These are phyloP conservation scores for Acronicta psi DNA, from an alignment of 2,888 invertebrate species.

Conservation along the genomic window DNA sequence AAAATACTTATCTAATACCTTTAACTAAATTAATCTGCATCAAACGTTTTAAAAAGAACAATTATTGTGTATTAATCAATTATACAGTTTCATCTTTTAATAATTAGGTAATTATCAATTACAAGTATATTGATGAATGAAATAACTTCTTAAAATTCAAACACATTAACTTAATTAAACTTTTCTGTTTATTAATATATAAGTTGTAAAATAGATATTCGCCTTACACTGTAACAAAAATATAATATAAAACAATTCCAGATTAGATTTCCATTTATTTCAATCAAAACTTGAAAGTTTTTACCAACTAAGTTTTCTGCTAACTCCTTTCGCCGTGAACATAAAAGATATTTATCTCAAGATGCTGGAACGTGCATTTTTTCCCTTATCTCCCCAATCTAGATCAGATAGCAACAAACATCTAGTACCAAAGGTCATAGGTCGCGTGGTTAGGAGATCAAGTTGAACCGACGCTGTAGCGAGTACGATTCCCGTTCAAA, in stretches of 20 bases:
- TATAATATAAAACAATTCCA: not conserved
- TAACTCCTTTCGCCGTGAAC: slow-evolving; percentile 25
- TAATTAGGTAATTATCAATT: too few species aligned
- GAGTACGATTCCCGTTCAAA: slow-evolving; percentile 48
- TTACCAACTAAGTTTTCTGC: not conserved
- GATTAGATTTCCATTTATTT: not conserved
- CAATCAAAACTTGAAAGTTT: not conserved
- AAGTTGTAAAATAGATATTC: too few species aligned
- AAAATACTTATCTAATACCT: too few species aligned
- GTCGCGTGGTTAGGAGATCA: slow-evolving; percentile 56
- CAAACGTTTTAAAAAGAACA: too few species aligned
- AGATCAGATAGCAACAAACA: slow-evolving; percentile 52
- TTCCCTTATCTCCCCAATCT: slow-evolving; percentile 47
- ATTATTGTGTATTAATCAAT: too few species aligned
- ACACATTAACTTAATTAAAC: not conserved
- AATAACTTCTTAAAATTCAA: too few species aligned
- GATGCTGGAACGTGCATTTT: slow-evolving; percentile 49
- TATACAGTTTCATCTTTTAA: too few species aligned
- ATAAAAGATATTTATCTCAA: slow-evolving; percentile 34
- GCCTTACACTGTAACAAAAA: too few species aligned
- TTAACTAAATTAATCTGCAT: too few species aligned
- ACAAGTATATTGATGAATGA: too few species aligned
- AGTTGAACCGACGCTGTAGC: slow-evolving; percentile 26
- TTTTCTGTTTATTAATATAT: not conserved
- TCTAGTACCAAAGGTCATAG: slow-evolving; percentile 52